These are phyloP conservation scores for Hylaeus anthracinus DNA, from an alignment of 1,140 invertebrate genomes.

Conservation along the genomic window DNA sequence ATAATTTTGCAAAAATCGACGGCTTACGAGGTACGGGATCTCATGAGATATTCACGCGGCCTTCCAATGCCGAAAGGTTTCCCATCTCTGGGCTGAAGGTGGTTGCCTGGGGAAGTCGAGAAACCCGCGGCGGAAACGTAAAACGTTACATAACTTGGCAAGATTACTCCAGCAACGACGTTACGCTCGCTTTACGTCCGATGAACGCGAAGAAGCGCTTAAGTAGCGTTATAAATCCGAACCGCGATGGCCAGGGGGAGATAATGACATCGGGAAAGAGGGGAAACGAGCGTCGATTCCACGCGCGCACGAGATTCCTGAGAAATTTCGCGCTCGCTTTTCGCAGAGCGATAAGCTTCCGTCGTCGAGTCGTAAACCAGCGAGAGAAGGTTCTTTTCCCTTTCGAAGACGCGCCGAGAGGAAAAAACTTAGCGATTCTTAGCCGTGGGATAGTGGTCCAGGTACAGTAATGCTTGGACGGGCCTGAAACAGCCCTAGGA, in stretches of 20 bases:
- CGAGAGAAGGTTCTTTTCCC: not conserved
- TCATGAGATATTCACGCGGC: no score
- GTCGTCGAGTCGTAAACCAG: not conserved
- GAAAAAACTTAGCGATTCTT: slow-evolving; percentile 2
- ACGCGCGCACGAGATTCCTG: not conserved
- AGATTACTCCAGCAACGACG: slow-evolving; percentile 11
- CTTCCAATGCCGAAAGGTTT: no score
- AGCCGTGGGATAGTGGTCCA: not conserved
- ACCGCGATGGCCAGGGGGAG: not conserved
- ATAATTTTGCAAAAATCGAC: no score
- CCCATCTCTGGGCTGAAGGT: no score
- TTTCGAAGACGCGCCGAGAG: no score
- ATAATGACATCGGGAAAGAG: slow-evolving; percentile 17
- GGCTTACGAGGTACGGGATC: no score
- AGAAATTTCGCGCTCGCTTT: slow-evolving; percentile 18
- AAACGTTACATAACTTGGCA: not conserved
- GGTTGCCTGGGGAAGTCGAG: not conserved
- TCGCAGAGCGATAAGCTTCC: not conserved
- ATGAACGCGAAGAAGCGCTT: slow-evolving; percentile 2
- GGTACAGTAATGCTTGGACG: not conserved
- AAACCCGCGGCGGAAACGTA: not conserved
- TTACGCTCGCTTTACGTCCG: slow-evolving; percentile 9
- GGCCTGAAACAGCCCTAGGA: not conserved
- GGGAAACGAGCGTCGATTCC: not conserved
- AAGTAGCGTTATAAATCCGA: slow-evolving; percentile 11